Conservation (phyloP, 2,113 vertebrate species). For the Aegotheles bennettii region DNA sequence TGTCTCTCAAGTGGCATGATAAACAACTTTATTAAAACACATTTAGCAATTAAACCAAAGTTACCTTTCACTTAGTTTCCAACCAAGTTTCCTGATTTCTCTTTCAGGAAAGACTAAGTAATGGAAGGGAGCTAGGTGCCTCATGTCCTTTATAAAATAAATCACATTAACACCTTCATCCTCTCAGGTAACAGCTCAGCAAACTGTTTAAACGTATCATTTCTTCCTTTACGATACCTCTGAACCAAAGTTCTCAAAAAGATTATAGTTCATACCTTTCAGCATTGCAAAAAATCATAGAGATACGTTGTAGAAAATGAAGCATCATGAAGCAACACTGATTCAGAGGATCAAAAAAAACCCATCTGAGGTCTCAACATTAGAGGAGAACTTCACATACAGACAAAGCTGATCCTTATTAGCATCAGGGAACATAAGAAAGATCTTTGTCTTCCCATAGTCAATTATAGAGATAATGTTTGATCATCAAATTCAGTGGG, state of each 20-base stretch:
- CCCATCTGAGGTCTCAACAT: not conserved
- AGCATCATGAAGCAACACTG: not conserved
- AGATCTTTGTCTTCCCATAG: not conserved
- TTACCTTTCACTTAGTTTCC: not conserved
- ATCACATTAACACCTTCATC: not conserved
- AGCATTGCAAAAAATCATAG: not conserved
- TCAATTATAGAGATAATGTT: not conserved
- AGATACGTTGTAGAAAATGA: not conserved
- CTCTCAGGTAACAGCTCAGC: not conserved
- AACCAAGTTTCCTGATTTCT: not conserved
- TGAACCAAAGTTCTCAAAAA: not conserved
- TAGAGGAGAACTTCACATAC: not conserved
- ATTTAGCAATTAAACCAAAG: not conserved
- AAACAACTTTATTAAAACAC: not conserved
- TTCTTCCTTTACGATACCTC: not conserved
- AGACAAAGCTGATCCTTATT: not conserved
- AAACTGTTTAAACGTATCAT: not conserved
- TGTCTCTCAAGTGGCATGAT: not conserved
- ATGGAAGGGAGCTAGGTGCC: not conserved
- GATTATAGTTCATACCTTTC: not conserved
- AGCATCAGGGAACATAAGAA: not conserved
- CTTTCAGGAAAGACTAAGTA: not conserved
- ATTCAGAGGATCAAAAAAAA: not conserved
- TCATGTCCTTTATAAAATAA: not conserved
- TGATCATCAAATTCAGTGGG: not conserved